Conservation (phyloP, 2,113 vertebrate species). For the Platichthys flesus region DNA sequence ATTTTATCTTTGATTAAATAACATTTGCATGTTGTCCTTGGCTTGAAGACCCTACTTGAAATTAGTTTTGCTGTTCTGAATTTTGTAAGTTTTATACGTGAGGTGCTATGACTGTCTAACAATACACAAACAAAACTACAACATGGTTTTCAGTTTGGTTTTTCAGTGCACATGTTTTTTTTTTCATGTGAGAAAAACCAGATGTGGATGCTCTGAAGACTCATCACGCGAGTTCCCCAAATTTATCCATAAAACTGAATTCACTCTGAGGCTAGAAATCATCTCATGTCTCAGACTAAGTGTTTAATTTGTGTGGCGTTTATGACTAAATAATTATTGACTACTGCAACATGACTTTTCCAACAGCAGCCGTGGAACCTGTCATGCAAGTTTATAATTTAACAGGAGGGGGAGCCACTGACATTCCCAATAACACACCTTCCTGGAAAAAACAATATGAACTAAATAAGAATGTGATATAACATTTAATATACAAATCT, state of each 20-base stretch:
- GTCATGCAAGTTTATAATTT: background rate
- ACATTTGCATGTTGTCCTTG: slow-evolving; percentile 49
- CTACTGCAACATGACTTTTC: too few relatives aligned
- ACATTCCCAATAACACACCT: background rate
- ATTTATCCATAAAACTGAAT: background rate
- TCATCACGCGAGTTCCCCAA: too few relatives aligned
- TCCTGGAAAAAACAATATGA: background rate
- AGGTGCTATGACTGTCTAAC: slow-evolving; percentile 15
- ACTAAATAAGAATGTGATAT: background rate
- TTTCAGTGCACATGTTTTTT: background rate
- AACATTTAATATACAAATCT: background rate
- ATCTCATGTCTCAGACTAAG: too few relatives aligned
- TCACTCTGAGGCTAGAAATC: background rate
- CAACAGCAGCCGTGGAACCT: background rate
- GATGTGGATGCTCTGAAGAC: background rate
- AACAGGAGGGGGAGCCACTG: slow-evolving; percentile 44
- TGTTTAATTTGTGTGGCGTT: too few relatives aligned
- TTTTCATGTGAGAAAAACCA: background rate
- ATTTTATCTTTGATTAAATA: slow-evolving; percentile 71
- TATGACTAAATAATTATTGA: too few relatives aligned
- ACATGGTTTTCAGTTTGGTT: slow-evolving; percentile 1
- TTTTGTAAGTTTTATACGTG: background rate
- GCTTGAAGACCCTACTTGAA: slow-evolving; percentile 32
- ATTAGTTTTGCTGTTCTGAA: background rate
- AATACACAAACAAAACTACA: slow-evolving; percentile 18